Evolutionary conservation across 2,797 vertebrate species (phyloP).

Genomic region (Coendou prehensilis): DNA sequence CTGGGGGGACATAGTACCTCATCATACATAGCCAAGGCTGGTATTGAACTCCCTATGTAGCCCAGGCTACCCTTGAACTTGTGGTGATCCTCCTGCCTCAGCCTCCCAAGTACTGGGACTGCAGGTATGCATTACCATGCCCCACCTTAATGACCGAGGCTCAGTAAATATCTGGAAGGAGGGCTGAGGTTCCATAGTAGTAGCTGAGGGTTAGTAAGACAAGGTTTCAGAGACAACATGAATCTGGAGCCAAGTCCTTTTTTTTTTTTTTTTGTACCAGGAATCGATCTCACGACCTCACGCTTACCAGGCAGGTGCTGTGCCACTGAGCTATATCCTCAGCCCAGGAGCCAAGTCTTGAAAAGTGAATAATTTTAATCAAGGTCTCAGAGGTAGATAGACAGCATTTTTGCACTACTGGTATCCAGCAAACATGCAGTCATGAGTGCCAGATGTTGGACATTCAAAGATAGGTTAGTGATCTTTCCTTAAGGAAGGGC

Average conservation of each 20-base stretch:
- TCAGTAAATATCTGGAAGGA: neutral
- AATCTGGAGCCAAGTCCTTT: neutral
- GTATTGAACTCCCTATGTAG: neutral
- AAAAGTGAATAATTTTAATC: neutral
- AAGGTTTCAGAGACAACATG: neutral
- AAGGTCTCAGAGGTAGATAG: neutral
- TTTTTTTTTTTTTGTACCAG: too few relatives aligned
- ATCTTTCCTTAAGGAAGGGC: neutral
- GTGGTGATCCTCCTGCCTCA: neutral
- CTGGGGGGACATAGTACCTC: too few relatives aligned
- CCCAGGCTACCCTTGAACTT: neutral
- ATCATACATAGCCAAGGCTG: neutral
- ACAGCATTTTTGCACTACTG: neutral
- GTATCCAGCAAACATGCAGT: too few relatives aligned
- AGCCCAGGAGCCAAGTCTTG: neutral
- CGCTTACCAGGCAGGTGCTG: too few relatives aligned
- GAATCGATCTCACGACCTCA: too few relatives aligned
- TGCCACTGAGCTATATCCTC: too few relatives aligned
- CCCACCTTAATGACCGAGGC: neutral
- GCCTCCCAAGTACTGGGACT: neutral
- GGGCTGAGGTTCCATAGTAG: neutral
- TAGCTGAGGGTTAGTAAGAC: neutral
- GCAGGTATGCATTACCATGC: neutral
- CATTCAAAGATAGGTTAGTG: neutral
- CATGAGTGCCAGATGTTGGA: neutral